These are phyloP conservation scores for Metridium senile DNA, from an alignment of 92 coral and sea anemone genomes.

Conservation along the genomic window DNA sequence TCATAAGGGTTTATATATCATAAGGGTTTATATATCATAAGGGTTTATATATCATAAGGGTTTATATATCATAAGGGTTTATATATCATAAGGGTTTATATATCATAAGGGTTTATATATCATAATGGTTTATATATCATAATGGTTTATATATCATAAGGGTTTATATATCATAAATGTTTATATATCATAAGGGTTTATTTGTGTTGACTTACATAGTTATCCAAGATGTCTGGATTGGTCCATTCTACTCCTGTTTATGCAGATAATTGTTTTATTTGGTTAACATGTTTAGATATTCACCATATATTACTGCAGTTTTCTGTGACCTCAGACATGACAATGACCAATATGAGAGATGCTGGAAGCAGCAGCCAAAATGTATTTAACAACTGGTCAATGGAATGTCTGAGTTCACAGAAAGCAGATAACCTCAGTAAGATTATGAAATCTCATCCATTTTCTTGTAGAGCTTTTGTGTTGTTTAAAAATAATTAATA, in stretches of 20 bases:
- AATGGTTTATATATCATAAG: background rate
- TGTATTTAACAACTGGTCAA: too few relatives aligned
- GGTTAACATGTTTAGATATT: too few relatives aligned
- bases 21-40: background rate
- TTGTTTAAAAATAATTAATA: too few relatives aligned
- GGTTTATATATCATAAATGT: background rate
- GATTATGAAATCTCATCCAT: too few relatives aligned
- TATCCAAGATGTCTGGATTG: constrained; percentile 95
- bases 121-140: background rate
- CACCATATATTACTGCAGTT: too few relatives aligned
- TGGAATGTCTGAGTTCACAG: too few relatives aligned
- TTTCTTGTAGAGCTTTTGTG: too few relatives aligned
- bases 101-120: background rate
- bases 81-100: background rate
- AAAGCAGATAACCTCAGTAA: too few relatives aligned
- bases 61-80: background rate
- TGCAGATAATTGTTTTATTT: background rate
- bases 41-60: background rate
- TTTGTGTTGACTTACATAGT: constrained; percentile 76
- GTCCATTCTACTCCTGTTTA: constrained; percentile 96
- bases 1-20: background rate
- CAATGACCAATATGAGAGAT: too few relatives aligned
- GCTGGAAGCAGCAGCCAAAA: too few relatives aligned
- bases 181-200: background rate
- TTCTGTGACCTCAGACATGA: too few relatives aligned